Conservation (phyloP, 2,113 vertebrate species). For the Anolis carolinensis region DNA sequence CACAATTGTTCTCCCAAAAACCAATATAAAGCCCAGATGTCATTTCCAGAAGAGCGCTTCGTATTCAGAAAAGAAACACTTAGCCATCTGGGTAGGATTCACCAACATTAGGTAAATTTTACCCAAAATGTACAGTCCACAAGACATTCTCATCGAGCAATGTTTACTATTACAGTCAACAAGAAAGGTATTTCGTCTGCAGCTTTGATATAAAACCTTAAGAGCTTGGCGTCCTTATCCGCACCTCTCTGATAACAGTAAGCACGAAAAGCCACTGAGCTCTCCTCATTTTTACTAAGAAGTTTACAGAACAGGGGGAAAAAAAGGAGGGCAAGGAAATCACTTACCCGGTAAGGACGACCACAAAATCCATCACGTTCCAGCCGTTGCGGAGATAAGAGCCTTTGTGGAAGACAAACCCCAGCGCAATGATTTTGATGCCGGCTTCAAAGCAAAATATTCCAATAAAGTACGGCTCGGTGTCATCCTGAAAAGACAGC, state of each 20-base stretch:
- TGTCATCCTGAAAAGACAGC: constrained; percentile 85
- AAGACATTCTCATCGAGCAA: neutral
- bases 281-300: accelerated
- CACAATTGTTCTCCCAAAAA: too few relatives aligned
- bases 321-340: too few relatives aligned
- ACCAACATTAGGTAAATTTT: constrained; percentile 1
- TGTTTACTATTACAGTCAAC: neutral
- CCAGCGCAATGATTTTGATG: constrained; percentile 98
- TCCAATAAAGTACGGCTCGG: constrained; percentile 98
- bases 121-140: constrained; percentile 9
- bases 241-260: neutral
- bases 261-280: neutral
- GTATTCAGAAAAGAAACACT: constrained; percentile 23
- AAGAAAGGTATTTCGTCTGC: neutral
- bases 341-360: constrained; percentile 96
- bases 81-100: constrained; percentile 28
- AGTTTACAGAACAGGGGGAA: too few relatives aligned
- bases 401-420: constrained; percentile 95
- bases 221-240: neutral
- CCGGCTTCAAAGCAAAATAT: constrained; percentile 99
- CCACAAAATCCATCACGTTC: constrained; percentile 99
- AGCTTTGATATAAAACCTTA: accelerated
- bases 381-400: constrained; percentile 97
- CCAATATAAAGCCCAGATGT: too few relatives aligned
- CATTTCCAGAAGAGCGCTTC: neutral